Evolutionary conservation across 2,888 invertebrate species (phyloP), one percentile per base, ranked within the genome.

Genomic region (Flabesymbios commensalis): DNA sequence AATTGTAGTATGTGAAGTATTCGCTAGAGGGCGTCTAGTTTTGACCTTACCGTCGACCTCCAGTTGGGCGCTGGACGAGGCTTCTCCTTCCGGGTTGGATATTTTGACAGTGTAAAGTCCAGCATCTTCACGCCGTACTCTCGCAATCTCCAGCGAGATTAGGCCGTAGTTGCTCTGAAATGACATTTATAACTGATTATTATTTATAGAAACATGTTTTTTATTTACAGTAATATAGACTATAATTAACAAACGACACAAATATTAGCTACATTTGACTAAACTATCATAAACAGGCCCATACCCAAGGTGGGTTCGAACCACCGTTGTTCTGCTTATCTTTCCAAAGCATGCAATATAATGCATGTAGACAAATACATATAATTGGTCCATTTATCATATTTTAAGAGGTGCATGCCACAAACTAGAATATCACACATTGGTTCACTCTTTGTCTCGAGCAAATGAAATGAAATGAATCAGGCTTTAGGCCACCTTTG

Each of bases 101-200:
- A 63, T 63, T 32, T 58, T 59, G 39, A 68, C 64, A 4, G 63
- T 56, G 61, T 66, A 66, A 26, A 60, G 52, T 1, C 69, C 69
- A 22, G 56, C 57, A 39, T 69, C 67, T 2, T 60, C 64, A 41
- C 33, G 36, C 24, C 32, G 47, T 2, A 65, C 63, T 1, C 59
- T 49, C 24, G n/a, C 22, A 24, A 69, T 59, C 61, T 68, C 67
- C 55, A 67, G 54, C 1, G 67, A 65, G 24, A 64, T 43, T 54
- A 69, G 49, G 1, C 69, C 69, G 39, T 68, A 68, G 57, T 65
- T 64, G 52, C 63, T 65, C 69, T 69, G 55, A 4, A 55, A 22
- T 17, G 17, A 4, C 4, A 14, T n/a, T 17, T 14, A 7, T 49
- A 19, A 22, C 10, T 19, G 7, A 22, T 19, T 19, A 19, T 7